Evolutionary conservation across 1,140 invertebrate genomes (phyloP), one percentile per base, ranked within the genome.

Genomic region (Diprion similis): DNA sequence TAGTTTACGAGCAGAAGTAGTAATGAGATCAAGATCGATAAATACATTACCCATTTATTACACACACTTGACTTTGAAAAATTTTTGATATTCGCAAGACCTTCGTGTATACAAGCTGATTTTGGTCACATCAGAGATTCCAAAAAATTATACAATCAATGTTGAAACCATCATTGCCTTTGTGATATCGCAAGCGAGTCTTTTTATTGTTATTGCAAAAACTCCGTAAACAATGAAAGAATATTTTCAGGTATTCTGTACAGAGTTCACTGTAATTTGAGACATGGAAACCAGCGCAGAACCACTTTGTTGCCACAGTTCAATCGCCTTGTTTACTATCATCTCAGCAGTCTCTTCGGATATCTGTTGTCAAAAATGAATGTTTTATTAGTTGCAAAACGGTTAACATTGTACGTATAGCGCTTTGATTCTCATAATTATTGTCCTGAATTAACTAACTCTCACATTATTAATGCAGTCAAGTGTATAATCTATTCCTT

Each of bases 291-390:
- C 78, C 17, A 78, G 73, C 19, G 85, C 85, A 71, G 88, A 89
- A 13, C 89, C 89, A 75, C 89, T 85, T 79, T 93, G 90, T 80
- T 94, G 93, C 93, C 94, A 94, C 76, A 93, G 86, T 79, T 95
- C 94, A 47, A 95, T 92, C 11, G 94, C 92, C 88, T 95, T 94
- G 77, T 93, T 95, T 3, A 93, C 93, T 75, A 95, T 92, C 10
- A 93, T 89, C 83, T 95, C 94, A 17, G 90, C 90, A 80, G 90
- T 92, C 86, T 95, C 93, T 84, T 94, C 93, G 45, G 92, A 91
- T 76, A 95, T 91, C 94, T 95, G 80, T 37, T 37, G 24, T 37
- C 24, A 37, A 66, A 90, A 89, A 75, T 73, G 77, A 73, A 71
- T 10, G 17, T 71, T 48, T 47, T 2, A 72, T 11, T 51, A 76